A percentile compares a stretch with the other conserved stretches of the same genome.
Evolutionary conservation across 2,888 invertebrate genomes (phyloP).

Genomic region (Epinotia brunnichana): DNA sequence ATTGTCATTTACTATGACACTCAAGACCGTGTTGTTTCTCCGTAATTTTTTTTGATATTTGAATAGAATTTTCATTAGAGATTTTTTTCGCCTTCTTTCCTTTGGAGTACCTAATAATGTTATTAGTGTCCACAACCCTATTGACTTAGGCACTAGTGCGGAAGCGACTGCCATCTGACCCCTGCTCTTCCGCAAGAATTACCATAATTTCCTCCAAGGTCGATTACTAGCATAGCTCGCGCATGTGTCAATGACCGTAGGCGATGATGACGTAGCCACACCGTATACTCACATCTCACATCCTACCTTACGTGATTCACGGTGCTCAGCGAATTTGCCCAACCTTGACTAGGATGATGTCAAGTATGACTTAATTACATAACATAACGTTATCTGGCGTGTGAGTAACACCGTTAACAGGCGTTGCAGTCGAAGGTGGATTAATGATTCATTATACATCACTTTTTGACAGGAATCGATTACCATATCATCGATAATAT

Average conservation of each 20-base stretch:
- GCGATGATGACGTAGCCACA: conserved; percentile 28
- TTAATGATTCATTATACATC: not conserved
- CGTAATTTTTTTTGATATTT: too few relatives aligned
- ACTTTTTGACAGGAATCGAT: not conserved
- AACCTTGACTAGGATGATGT: conserved; percentile 39
- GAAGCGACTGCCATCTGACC: too few relatives aligned
- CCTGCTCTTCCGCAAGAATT: not conserved
- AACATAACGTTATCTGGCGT: conserved; percentile 33
- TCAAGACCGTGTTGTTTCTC: too few relatives aligned
- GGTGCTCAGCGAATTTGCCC: conserved; percentile 24
- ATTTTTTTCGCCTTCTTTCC: too few relatives aligned
- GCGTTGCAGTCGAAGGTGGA: not conserved
- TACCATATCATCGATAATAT: too few relatives aligned
- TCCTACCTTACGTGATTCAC: conserved; percentile 39
- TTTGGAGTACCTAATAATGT: too few relatives aligned
- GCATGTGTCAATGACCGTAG: conserved; percentile 43
- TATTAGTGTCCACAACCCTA: too few relatives aligned
- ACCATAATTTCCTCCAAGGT: conserved; percentile 29
- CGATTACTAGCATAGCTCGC: conserved; percentile 14
- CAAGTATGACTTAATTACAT: conserved; percentile 31
- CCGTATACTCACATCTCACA: conserved; percentile 13
- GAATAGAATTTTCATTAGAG: too few relatives aligned
- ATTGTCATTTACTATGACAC: too few relatives aligned
- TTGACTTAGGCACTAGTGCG: too few relatives aligned
- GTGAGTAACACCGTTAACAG: conserved; percentile 34